Evolutionary conservation across 1,140 invertebrate species (phyloP).

Genomic region (Drosophila prosaltans): DNA sequence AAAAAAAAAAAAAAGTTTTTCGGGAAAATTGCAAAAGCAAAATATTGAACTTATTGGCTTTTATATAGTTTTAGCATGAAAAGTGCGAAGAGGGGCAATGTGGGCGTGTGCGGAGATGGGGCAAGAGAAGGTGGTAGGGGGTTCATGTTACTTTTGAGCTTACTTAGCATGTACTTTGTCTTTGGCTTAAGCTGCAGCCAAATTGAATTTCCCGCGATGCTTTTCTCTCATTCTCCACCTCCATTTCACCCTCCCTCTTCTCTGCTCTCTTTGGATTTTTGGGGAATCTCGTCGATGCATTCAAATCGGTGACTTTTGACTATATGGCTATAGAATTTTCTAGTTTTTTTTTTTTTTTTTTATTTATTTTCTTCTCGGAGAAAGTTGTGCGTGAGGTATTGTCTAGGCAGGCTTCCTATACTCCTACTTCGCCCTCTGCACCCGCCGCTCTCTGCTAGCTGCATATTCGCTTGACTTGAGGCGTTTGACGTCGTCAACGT

Average conservation of each 20-base stretch:
- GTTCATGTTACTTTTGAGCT: constrained; percentile 75
- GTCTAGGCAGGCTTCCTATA: constrained; percentile 42
- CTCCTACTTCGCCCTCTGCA: not conserved
- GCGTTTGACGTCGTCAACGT: constrained; percentile 53
- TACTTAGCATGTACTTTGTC: constrained; percentile 79
- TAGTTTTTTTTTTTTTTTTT: constrained; percentile 19
- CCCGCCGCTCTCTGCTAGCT: constrained; percentile 4
- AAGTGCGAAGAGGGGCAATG: constrained; percentile 36
- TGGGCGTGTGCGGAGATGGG: constrained; percentile 32
- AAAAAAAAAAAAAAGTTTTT: constrained; percentile 52
- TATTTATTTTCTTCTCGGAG: constrained; percentile 18
- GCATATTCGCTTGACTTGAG: constrained; percentile 74
- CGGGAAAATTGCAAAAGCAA: constrained; percentile 70
- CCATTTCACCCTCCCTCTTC: not conserved
- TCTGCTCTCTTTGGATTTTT: constrained; percentile 21
- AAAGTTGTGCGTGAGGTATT: constrained; percentile 74
- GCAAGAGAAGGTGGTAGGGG: not conserved
- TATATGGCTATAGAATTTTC: constrained; percentile 44
- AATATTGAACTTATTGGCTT: constrained; percentile 81
- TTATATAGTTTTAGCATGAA: constrained; percentile 71
- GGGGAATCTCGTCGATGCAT: constrained; percentile 40
- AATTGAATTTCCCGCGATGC: constrained; percentile 69
- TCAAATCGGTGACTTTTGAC: constrained; percentile 50
- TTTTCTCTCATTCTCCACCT: not conserved
- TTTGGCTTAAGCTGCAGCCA: constrained; percentile 70